Base-by-base conservation (phyloP, 1,140 invertebrate species). In the Heliconius eleuchia region DNA sequence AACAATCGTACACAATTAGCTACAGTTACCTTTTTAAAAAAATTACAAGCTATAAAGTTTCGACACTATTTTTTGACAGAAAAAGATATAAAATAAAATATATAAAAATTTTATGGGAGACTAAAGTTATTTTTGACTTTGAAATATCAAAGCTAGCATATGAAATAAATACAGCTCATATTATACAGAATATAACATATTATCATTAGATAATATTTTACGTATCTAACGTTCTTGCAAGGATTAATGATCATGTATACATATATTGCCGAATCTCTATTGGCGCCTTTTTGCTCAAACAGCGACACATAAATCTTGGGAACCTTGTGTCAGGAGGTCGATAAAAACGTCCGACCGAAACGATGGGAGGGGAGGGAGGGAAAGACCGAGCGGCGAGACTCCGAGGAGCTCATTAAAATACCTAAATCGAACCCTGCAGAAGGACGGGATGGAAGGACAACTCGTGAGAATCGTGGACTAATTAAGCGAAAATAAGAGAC, bases 391-490 rank as follows among this genome's bases (percentile, higher is more conserved):
- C 27, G 71, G 27, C 60, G 46, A 52, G 71, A 55, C 74, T 81
- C 55, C 75, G 37, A 50, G 70, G 78, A 76, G 74, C 84, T 84
- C 80, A 84, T 85, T 85, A 85, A 85, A 85, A 85, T 84, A 84
- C 80, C 80, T 83, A 79, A 79, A 79, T 73, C 66, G 75, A 75
- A 77, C 81, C 80, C 73, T 60, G 55, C 76, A 71, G 80, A 73
- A 73, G 42, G 71, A 72, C 37, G 50, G 18, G 16, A 46, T 52
- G 80, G 80, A n/a, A n/a, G 70, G 81, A 81, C 81, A 80, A 70
- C 71, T 78, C 84, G 84, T 85, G 84, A 81, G 84, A 85, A 85
- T 71, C 73, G 74, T 34, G 66, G 78, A 76, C 80, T 85, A 85
- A 85, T 85, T 84, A 85, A 81, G 76, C 74, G 79, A 83, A 83